Evolutionary conservation across 1,140 invertebrate species (phyloP), one percentile per base, ranked within the genome.

Genomic region (Nomia melanderi): DNA sequence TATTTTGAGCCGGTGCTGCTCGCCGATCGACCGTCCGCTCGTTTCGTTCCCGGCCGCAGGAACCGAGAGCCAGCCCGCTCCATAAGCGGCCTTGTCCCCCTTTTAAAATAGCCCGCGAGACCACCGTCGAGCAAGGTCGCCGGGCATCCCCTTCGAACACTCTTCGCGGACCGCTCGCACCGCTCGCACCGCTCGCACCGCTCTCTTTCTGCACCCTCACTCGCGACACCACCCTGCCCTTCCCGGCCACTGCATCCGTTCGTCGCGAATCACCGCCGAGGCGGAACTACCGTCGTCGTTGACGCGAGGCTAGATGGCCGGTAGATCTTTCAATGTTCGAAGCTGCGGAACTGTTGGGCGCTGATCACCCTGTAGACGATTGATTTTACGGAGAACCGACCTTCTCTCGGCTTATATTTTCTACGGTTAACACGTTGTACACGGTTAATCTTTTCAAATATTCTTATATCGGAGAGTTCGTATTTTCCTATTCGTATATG

Each of bases 71-170:
- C 17, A 41, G n/a, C 41, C 31, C 2, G 50, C 64, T 77, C 78
- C 78, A 80, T 83, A 69, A 84, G 69, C 57, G 56, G 63, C 78
- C 69, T 75, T 80, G 73, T 59, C 67, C 81, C 73, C 39, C 83
- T 60, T 54, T 72, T 65, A 25, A 73, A 76, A 80, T 75, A 72
- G 57, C 50, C 54, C 36, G 14, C 39, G 39, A 73, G 69, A 73
- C 33, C 60, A 25, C 17, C 76, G 7, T 0, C 59, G n/a, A 63
- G 17, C 47, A 73, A 64, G 69, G 50, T 64, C 73, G n/a, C n/a
- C n/a, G 41, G 31, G 25, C 47, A 73, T 29, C 67, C 60, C 69
- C 36, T 29, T 23, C 36, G 69, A n/a, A 6, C 65, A 47, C 44
- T 5, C 7, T 5, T 31, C 50, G 50, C 23, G n/a, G 23, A 53